Conservation (phyloP, 2,113 vertebrate species). For the Willisornis vidua region DNA sequence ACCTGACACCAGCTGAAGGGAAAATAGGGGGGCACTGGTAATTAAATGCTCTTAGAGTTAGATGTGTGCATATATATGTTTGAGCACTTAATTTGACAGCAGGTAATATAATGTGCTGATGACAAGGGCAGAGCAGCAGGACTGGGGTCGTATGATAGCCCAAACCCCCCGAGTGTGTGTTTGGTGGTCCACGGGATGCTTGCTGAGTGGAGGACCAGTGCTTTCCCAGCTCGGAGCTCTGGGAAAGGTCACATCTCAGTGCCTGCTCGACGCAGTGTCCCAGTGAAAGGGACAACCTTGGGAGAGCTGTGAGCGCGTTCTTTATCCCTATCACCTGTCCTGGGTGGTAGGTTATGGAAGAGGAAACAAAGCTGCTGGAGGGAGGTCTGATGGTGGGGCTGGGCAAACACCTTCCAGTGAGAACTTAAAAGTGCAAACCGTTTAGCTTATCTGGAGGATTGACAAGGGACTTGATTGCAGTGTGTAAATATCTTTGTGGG, state of each 20-base stretch:
- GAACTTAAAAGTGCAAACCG: slow-evolving; percentile 49
- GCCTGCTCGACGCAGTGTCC: rapidly evolving
- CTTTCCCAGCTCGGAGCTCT: neutral
- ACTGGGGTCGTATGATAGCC: rapidly evolving
- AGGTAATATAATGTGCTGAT: rapidly evolving
- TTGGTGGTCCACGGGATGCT: neutral
- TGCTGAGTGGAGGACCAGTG: neutral
- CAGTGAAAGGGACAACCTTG: neutral
- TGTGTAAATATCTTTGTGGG: slow-evolving; percentile 54
- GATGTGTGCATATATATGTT: neutral
- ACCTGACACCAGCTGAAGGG: neutral
- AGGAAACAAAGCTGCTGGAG: neutral
- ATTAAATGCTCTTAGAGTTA: neutral
- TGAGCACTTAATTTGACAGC: neutral
- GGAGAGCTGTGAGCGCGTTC: rapidly evolving
- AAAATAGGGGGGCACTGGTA: neutral
- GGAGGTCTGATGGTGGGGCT: neutral
- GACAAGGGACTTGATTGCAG: slow-evolving; percentile 46
- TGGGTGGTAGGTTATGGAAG: neutral
- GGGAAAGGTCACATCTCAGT: neutral
- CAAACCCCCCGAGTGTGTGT: neutral
- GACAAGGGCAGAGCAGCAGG: neutral
- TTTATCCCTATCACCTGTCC: rapidly evolving
- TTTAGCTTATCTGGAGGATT: slow-evolving; percentile 61
- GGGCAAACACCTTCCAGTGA: slow-evolving; percentile 47